These are phyloP conservation scores for Leptopilina syphax DNA, from an alignment of 2,888 invertebrate genomes.

Conservation along the genomic window DNA sequence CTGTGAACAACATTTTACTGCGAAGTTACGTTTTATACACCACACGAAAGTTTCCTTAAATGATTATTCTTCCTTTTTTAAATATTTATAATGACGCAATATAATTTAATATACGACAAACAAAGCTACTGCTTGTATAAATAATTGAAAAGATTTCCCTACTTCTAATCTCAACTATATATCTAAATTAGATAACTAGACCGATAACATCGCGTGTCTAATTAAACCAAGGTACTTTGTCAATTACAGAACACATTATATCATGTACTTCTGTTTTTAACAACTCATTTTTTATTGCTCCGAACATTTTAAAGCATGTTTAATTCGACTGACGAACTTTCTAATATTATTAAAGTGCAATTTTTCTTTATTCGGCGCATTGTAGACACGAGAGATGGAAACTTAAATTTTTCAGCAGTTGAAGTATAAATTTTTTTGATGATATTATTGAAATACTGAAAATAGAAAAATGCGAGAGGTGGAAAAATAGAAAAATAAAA, in stretches of 20 bases:
- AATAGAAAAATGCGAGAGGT: too few relatives aligned
- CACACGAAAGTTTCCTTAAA: neutral
- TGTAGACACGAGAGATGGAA: too few relatives aligned
- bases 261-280: neutral
- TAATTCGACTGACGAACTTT: neutral
- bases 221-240: conserved; percentile 22
- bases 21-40: neutral
- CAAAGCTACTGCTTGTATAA: conserved; percentile 15
- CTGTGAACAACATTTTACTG: conserved; percentile 25
- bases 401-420: too few relatives aligned
- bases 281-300: neutral
- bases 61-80: neutral
- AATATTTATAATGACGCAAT: neutral
- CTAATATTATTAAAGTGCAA: neutral
- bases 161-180: conserved; percentile 17
- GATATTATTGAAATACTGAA: too few relatives aligned
- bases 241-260: neutral
- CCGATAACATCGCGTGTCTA: conserved; percentile 25
- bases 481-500: too few relatives aligned
- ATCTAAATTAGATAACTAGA: conserved; percentile 1
- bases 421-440: too few relatives aligned
- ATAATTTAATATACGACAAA: neutral
- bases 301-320: neutral
- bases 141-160: conserved; percentile 10
- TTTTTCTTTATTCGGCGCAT: too few relatives aligned